Evolutionary conservation across 2,113 vertebrate species (phyloP).

Genomic region (Phoenicopterus ruber): DNA sequence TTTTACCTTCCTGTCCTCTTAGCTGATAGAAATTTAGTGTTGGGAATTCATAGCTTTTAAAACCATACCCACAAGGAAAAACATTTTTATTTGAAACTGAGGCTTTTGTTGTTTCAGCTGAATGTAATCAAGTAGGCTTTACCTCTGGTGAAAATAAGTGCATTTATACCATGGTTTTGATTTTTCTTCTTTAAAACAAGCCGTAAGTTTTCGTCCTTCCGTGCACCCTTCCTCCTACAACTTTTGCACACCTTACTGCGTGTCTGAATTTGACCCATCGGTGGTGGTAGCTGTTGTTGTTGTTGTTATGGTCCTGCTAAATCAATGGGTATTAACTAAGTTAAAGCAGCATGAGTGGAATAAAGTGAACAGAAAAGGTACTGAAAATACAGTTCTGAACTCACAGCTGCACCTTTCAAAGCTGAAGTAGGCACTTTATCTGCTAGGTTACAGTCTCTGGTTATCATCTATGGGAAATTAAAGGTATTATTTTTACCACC

Average conservation of each 20-base stretch:
- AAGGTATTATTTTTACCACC: slow-evolving; percentile 51
- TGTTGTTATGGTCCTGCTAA: background rate
- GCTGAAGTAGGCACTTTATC: slow-evolving; percentile 23
- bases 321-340: background rate
- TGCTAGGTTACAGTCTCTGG: background rate
- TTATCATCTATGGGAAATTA: slow-evolving; percentile 42
- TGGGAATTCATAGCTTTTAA: background rate
- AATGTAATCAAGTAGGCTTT: background rate
- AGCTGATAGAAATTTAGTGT: background rate
- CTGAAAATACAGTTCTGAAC: background rate
- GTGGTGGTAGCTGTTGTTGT: background rate
- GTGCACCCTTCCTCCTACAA: background rate
- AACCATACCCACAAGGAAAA: background rate
- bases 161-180: background rate
- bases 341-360: background rate
- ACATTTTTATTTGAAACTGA: background rate
- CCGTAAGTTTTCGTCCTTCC: background rate
- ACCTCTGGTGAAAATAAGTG: background rate
- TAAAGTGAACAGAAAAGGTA: background rate
- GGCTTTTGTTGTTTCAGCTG: background rate
- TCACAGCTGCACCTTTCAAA: background rate
- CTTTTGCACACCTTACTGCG: background rate
- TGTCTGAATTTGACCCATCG: background rate
- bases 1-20: background rate
- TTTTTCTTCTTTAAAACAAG: background rate